A percentile compares a stretch with the other conserved stretches of the same genome.
Conservation (phyloP, 2,888 invertebrate genomes). For the Halictus quadricinctus region DNA sequence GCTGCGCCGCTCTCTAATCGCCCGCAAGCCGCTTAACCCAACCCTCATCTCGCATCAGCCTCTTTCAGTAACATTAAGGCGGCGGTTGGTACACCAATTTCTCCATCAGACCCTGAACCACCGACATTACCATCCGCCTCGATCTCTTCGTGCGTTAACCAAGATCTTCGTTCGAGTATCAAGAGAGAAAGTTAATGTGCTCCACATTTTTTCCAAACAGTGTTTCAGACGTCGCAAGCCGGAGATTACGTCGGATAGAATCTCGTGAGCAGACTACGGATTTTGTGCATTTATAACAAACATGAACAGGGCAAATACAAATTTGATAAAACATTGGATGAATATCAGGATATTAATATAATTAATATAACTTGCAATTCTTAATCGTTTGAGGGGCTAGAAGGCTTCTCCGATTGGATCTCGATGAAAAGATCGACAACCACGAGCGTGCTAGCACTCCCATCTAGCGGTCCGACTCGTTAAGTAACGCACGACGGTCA, state of each 20-base stretch:
- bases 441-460: too few species aligned
- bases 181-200: slow-evolving; percentile 34
- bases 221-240: not conserved
- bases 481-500: too few species aligned
- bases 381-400: too few species aligned
- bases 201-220: not conserved
- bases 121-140: slow-evolving; percentile 51
- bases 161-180: slow-evolving; percentile 39
- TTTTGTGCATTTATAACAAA: too few species aligned
- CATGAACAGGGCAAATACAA: too few species aligned
- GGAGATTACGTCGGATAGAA: not conserved
- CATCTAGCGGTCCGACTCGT: too few species aligned
- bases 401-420: too few species aligned
- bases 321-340: too few species aligned
- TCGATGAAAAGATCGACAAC: too few species aligned
- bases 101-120: slow-evolving; percentile 54
- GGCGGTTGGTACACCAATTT: slow-evolving; percentile 59
- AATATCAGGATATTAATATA: too few species aligned
- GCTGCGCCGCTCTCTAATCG: slow-evolving; percentile 74
- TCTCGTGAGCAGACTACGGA: too few species aligned
- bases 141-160: slow-evolving; percentile 36
- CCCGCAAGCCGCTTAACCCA: slow-evolving; percentile 77
- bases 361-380: too few species aligned
- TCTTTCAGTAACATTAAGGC: slow-evolving; percentile 54
- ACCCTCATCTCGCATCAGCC: slow-evolving; percentile 42